These are phyloP conservation scores for Micronisus gabar DNA, from an alignment of 2,113 vertebrate species.

Conservation along the genomic window DNA sequence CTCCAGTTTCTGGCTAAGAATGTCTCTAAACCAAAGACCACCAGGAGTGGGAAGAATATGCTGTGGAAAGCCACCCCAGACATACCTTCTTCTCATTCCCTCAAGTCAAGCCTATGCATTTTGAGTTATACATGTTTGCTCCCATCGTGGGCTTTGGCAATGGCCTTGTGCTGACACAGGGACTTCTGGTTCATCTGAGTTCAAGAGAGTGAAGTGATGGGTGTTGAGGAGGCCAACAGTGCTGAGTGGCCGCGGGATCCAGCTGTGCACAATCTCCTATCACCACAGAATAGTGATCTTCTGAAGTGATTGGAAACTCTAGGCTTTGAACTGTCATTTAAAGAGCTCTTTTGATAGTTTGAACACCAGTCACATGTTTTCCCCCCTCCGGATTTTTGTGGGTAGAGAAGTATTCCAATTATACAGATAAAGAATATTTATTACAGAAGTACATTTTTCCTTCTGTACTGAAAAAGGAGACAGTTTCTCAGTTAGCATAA, in stretches of 20 bases:
- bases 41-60: not conserved
- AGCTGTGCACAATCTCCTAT: not conserved
- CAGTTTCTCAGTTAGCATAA: not conserved
- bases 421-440: not conserved
- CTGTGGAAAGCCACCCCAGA: not conserved
- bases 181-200: not conserved
- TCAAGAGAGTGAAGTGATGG: not conserved
- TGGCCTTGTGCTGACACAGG: not conserved
- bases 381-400: not conserved
- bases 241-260: not conserved
- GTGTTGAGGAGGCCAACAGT: not conserved
- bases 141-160: not conserved
- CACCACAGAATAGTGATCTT: rapidly evolving
- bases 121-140: not conserved
- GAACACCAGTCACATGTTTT: not conserved
- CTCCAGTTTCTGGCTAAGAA: not conserved
- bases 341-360: not conserved
- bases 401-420: not conserved
- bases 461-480: not conserved
- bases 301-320: not conserved
- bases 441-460: not conserved
- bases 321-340: not conserved
- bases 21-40: not conserved
- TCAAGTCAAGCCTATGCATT: not conserved
- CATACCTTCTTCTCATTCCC: not conserved